Conservation (phyloP, 1,140 invertebrate species). For the Listronotus bonariensis region DNA sequence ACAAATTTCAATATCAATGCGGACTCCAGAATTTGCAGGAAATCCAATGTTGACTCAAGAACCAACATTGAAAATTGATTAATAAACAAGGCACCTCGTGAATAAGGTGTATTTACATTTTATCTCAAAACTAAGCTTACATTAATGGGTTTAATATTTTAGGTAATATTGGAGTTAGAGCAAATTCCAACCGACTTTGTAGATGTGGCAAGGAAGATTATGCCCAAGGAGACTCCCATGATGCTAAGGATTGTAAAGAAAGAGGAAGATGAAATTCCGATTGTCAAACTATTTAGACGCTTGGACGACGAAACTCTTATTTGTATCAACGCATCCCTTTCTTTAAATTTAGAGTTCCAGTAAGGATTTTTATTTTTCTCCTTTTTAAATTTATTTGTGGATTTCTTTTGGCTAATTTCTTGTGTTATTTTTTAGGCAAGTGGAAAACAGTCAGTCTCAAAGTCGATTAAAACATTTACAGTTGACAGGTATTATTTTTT, state of each 20-base stretch:
- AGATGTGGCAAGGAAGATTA: conserved; percentile 56
- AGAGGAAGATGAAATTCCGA: conserved; percentile 42
- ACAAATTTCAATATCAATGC: too few relatives aligned
- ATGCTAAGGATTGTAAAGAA: conserved; percentile 54
- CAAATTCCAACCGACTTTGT: conserved; percentile 57
- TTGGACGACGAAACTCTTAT: conserved; percentile 61
- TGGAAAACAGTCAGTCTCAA: too few relatives aligned
- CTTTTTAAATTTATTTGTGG: too few relatives aligned
- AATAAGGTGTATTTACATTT: too few relatives aligned
- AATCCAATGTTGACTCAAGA: too few relatives aligned
- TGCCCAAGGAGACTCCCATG: conserved; percentile 57
- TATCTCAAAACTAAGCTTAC: too few relatives aligned
- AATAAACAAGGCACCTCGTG: too few relatives aligned
- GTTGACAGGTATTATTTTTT: too few relatives aligned
- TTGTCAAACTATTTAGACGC: conserved; percentile 67
- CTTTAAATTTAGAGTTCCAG: conserved; percentile 55
- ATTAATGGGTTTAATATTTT: neutral
- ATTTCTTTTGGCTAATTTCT: neutral
- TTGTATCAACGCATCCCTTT: conserved; percentile 66
- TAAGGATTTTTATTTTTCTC: conserved; percentile 13
- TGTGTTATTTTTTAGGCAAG: neutral
- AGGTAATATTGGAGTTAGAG: conserved; percentile 52
- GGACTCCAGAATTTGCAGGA: too few relatives aligned
- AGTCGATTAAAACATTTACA: too few relatives aligned
- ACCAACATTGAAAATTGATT: too few relatives aligned